phyloP scores from a whole-genome alignment of 2,888 invertebrate species.

The Cryptophagus acutangulus region DNA sequence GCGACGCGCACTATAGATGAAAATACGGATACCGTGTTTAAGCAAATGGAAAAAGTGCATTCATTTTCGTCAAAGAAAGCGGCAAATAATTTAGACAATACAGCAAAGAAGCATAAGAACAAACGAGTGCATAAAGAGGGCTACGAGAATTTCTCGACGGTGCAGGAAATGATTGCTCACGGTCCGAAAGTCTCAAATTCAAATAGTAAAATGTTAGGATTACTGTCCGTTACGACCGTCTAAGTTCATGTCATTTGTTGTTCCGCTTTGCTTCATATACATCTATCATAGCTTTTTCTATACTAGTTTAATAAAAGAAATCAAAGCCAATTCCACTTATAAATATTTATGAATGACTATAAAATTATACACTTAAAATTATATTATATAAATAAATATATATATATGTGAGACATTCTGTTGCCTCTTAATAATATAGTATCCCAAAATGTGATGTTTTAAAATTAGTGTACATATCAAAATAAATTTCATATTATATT shows the following conservation, averaged over 20 bases:
- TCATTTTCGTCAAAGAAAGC: constrained; percentile 42
- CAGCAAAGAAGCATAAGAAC: constrained; percentile 47
- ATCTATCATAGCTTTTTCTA: constrained; percentile 16
- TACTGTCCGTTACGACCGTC: constrained; percentile 55
- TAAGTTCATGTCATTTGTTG: constrained; percentile 33
- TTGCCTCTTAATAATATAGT: constrained; percentile 20
- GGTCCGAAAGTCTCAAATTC: constrained; percentile 41
- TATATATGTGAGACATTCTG: constrained; percentile 22
- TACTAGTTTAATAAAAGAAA: constrained; percentile 21
- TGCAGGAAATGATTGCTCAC: constrained; percentile 57
- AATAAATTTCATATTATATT: constrained; percentile 24
- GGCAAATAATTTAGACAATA: constrained; percentile 46
- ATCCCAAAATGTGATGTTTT: constrained; percentile 39
- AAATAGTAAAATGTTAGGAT: constrained; percentile 54
- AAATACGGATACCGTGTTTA: constrained; percentile 28
- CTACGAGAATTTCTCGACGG: constrained; percentile 52
- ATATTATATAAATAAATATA: constrained; percentile 1
- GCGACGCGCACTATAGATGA: constrained; percentile 37
- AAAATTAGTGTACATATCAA: constrained; percentile 39
- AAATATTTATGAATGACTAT: constrained; percentile 16
- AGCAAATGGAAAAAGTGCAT: constrained; percentile 33
- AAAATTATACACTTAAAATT: constrained; percentile 4
- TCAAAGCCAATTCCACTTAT: constrained; percentile 21
- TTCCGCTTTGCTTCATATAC: constrained; percentile 17
- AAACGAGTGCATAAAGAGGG: constrained; percentile 47